Evolutionary conservation across 2,797 vertebrate species (phyloP), one percentile per base, ranked within the genome.

Genomic region (Cynodonichthys magdalenae): DNA sequence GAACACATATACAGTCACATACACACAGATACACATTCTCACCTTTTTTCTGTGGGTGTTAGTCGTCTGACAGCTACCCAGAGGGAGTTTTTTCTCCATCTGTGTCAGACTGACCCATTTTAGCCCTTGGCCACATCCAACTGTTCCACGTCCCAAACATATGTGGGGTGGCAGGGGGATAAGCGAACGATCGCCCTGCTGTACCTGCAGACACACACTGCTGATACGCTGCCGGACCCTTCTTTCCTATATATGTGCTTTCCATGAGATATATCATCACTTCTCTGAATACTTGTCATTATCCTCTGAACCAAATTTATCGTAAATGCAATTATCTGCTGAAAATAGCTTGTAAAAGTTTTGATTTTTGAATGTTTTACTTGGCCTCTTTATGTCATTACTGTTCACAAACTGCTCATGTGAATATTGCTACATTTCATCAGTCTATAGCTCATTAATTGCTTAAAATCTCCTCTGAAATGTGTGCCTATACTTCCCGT

Each of bases 101-200:
- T 95, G 93, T 92, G 92, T 81, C 75, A 51, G 84, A 86, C 87
- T 94, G 93, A 94, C 93, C 93, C 92, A 93, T 89, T 95, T 94
- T 93, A 92, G 92, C 94, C 92, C 88, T 91, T 75, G 89, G 93
- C 91, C 91, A 92, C 71, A 71, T 93, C 93, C 94, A 94, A 94
- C 92, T 94, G 93, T 93, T 93, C 84, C 50, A 74, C 85, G 87
- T 92, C 90, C 88, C 81, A 78, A 93, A 92, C 94, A 94, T 94
- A 94, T 95, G 94, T 88, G 92, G 76, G 59, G 88, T 90, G 90
- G 90, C 84, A 88, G 87, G 92, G 90, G 92, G 90, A 93, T 93
- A 90, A 90, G 89, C 60, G 82, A 82, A 92, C 88, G 85, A 59
- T 83, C 58, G 67, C 82, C 81, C 62, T 60, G 29, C 67, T 75